Evolutionary conservation across 1,140 invertebrate species (phyloP), one percentile per base, ranked within the genome.

Genomic region (Habropoda laboriosa): DNA sequence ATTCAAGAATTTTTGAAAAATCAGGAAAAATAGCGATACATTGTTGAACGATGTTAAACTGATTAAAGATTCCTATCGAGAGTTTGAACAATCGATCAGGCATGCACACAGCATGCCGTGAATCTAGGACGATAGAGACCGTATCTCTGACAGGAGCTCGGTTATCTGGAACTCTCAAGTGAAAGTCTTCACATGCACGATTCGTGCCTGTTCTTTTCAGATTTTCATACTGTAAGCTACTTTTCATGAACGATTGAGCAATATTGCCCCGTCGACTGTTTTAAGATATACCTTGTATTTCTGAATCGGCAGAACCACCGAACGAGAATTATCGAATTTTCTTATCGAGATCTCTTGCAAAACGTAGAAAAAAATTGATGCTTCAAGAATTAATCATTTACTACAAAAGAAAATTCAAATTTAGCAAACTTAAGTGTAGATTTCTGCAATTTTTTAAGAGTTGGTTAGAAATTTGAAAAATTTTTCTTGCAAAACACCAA

Each of bases 131-230:
- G 16, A 32, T 4, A 10, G 63, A 66, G 40, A 66, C 63, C 40
- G 21, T 66, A 66, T 66, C 63, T 66, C 42, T 66, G 63, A 66
- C 42, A 47, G 0, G 63, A 66, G 42, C 24, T 42, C 32, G 61
- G 45, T 64, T 64, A 64, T 40, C 24, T 24, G 61, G 3, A 64
- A 24, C 63, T 66, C 40, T 47, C 63, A 32, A 45, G 24, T 66
- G 47, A 66, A 66, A 66, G 47, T 66, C 63, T 47, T 47, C 63
- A 47, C 42, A 21, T 13, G 63, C 63, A 32, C n/a, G 63, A 8
- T 66, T 66, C 63, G 63, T 66, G 63, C 18, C 63, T 47, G 42
- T 47, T 66, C 63, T 66, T 66, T 24, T 47, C 63, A n/a, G 30
- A 30, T 66, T 47, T 47, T 45, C 42, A 32, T 66, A 47, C 27